Evolutionary conservation across 2,797 vertebrate genomes (phyloP), one percentile per base, ranked within the genome.

Genomic region (Channa striata): DNA sequence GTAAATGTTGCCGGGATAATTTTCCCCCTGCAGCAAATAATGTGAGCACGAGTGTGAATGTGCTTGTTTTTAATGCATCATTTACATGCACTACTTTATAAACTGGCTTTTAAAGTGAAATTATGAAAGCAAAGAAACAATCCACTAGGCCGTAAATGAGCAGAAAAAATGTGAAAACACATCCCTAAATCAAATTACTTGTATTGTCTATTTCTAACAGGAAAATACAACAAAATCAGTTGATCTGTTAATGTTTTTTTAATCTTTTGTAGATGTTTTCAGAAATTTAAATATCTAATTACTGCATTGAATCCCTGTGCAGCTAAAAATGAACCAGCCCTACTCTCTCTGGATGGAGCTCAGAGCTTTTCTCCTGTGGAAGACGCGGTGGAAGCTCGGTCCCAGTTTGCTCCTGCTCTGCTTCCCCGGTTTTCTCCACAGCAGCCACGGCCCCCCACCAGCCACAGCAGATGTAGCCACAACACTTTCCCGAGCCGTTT

Each of bases 391-490:
- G 48, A 68, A 77, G 49, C 56, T 16, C 4, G 19, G 5, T 39
- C 51, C 63, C 72, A 66, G 66, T 78, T 63, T 59, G 64, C 62
- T 69, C 21, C 54, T 48, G 58, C 67, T 68, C 54, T 14, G 20
- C 76, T 71, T 68, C 78, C 60, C 46, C 64, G 1, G 52, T 69
- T 50, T 33, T 65, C 81, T 67, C 72, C 78, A 37, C 67, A 74
- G 81, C 81, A 83, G 64, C 59, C 61, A 1, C 12, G 59, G 19
- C 69, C 77, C 59, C 81, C 88, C 71, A 25, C 82, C 64, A n/a
- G 69, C 69, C 84, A 77, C 87, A 92, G 84, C 93, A 93, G 92
- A 92, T 92, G 91, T 53, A 93, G 69, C 78, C 89, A 77, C 74
- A 85, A 84, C 83, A 85, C 87, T 89, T 80, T 74, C 46, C 83